Evolutionary conservation across 2,113 vertebrate genomes (phyloP).

Genomic region (Callionymus lyra): DNA sequence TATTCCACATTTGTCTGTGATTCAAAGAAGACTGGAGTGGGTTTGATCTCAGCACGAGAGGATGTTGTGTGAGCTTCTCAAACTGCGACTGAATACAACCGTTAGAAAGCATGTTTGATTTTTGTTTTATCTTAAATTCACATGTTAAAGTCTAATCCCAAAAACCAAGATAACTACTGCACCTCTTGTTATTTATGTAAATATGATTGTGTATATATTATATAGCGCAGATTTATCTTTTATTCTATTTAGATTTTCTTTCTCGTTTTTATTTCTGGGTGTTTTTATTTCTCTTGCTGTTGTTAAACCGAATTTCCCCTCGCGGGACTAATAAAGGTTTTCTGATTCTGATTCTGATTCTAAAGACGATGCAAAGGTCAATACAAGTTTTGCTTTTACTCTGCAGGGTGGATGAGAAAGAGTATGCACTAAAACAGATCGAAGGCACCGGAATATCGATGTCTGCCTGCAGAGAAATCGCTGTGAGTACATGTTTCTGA

Average conservation of each 20-base stretch:
- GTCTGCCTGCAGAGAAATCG: conserved; percentile 99
- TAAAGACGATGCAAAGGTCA: not conserved
- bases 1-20: conserved; percentile 17
- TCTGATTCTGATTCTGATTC: not conserved
- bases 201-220: no score
- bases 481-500: conserved; percentile 95
- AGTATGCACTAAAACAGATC: conserved; percentile 98
- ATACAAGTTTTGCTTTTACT: conserved; percentile 25
- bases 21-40: conserved; percentile 25
- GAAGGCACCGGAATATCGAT: conserved; percentile 99
- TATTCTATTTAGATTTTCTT: no score
- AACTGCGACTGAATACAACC: conserved; percentile 10
- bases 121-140: conserved; percentile 9
- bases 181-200: no score
- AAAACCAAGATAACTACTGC: no score
- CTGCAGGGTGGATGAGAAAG: conserved; percentile 95
- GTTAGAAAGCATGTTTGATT: conserved; percentile 11
- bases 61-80: conserved; percentile 16
- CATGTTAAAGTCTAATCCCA: no score
- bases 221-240: no score
- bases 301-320: no score
- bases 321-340: no score
- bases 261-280: no score
- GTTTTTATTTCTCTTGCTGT: no score
- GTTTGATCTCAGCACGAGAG: conserved; percentile 20